Evolutionary conservation across 1,140 invertebrate species (phyloP), one percentile per base, ranked within the genome.

Genomic region (Drosophila aff.): DNA sequence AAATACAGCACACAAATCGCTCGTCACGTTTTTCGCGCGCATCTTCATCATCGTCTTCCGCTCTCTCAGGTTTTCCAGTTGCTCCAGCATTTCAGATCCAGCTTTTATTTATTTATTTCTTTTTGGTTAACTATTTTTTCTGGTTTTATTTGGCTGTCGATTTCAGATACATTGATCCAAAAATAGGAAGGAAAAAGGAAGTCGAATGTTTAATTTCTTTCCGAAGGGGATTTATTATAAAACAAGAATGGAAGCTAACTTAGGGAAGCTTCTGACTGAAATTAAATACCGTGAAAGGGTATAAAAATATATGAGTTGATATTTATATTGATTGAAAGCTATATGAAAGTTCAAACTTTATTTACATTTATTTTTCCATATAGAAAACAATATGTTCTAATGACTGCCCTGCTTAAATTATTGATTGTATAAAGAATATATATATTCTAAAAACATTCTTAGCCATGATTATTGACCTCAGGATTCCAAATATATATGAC

Each of bases 11-110:
- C 62, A 83, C 65, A 83, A 80, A 67, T 83, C 65, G 57, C 26
- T 28, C 63, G 85, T 89, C 84, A 90, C 84, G 84, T 76, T 84
- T 89, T 89, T 84, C 77, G 80, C 84, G 84, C 84, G 66, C 83
- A 84, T 87, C 83, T 83, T 87, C 81, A 89, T 87, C 84, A 75
- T 83, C 73, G 50, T 64, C 60, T 69, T 81, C 15, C 41, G 52
- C 49, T 66, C 53, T 46, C 38, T 43, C 36, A 50, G 44, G 21
- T 40, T 55, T 50, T 55, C 31, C 18, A 31, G 33, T 23, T 33
- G 16, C 59, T 33, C 21, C 61, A 68, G 16, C 46, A 16, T 52
- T 71, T 46, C 53, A 31, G 7, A 26, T 43, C n/a, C 71, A 31
- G 44, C 46, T 40, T 23, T 40, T 26, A 28, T 62, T 52, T 75